Conservation (phyloP, 2,888 invertebrate species). For the Cerastis rubricosa region DNA sequence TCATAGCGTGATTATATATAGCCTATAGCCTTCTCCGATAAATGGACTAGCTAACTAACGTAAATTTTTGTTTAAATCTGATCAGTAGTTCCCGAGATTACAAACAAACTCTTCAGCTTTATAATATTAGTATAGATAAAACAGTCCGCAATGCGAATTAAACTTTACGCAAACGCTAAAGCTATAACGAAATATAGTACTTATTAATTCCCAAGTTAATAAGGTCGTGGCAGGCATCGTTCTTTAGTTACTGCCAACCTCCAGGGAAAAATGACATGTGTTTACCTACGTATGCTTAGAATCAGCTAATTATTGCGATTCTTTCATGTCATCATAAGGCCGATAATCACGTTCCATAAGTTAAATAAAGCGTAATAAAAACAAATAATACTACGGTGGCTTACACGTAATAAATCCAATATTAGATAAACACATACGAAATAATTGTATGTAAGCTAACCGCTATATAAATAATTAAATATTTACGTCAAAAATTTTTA, state of each 20-base stretch:
- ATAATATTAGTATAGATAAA: too few relatives aligned
- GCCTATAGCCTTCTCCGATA: too few relatives aligned
- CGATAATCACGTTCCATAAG: slow-evolving; percentile 10
- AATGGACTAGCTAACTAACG: too few relatives aligned
- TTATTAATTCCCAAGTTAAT: background rate
- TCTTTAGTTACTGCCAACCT: background rate
- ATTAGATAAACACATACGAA: slow-evolving; percentile 34
- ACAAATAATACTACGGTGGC: slow-evolving; percentile 45
- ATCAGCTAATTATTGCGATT: too few relatives aligned
- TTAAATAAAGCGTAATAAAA: slow-evolving; percentile 34
- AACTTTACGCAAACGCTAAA: background rate
- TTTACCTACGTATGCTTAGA: too few relatives aligned
- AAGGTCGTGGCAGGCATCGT: background rate
- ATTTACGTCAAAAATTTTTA: background rate
- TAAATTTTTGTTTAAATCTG: too few relatives aligned
- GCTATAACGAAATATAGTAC: background rate
- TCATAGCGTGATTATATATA: too few relatives aligned
- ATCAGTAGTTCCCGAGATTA: too few relatives aligned
- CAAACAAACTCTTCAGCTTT: too few relatives aligned
- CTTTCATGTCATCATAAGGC: too few relatives aligned
- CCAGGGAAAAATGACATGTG: background rate
- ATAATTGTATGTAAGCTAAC: slow-evolving; percentile 24
- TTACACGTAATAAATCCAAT: slow-evolving; percentile 20
- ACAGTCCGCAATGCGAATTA: background rate
- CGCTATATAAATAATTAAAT: slow-evolving; percentile 41